Percentiles rank a stretch among this genome's conserved stretches.
These are phyloP conservation scores for Diarsia brunnea DNA, from an alignment of 2,888 invertebrate genomes.

Conservation along the genomic window DNA sequence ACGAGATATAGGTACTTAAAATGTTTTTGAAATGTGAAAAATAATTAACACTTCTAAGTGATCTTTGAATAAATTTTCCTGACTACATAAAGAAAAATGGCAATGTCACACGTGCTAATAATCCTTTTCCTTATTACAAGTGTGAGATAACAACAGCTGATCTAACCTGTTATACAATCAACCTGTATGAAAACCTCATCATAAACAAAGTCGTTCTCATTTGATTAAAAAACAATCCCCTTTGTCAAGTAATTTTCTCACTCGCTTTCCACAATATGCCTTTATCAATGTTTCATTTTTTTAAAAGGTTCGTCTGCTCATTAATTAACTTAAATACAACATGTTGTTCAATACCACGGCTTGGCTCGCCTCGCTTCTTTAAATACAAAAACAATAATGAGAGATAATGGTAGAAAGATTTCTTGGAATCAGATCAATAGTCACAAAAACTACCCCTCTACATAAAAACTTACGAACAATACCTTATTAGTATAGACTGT, in stretches of 20 bases:
- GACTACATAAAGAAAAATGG: slow-evolving; percentile 6
- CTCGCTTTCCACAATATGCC: neutral
- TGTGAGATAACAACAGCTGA: slow-evolving; percentile 6
- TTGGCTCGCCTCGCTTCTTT: too few relatives aligned
- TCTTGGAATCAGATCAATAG: too few relatives aligned
- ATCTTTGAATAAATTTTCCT: neutral
- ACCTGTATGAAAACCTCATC: slow-evolving; percentile 1
- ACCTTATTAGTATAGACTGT: too few relatives aligned
- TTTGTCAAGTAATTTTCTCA: neutral
- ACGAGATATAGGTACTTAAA: too few relatives aligned
- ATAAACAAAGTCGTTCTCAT: slow-evolving; percentile 12
- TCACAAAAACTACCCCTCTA: too few relatives aligned
- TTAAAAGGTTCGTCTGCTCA: neutral
- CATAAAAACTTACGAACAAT: too few relatives aligned
- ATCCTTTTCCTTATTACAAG: neutral
- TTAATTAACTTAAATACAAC: neutral
- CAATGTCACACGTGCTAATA: neutral
- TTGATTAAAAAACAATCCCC: neutral
- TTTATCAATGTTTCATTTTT: neutral
- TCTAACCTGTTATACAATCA: slow-evolving; percentile 22
- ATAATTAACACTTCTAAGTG: neutral
- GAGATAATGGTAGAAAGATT: too few relatives aligned
- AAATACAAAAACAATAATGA: too few relatives aligned
- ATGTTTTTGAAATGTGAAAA: neutral
- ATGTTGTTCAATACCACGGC: neutral